Evolutionary conservation across 2,113 vertebrate species (phyloP), one percentile per base, ranked within the genome.

Genomic region (Odontesthes bonariensis): DNA sequence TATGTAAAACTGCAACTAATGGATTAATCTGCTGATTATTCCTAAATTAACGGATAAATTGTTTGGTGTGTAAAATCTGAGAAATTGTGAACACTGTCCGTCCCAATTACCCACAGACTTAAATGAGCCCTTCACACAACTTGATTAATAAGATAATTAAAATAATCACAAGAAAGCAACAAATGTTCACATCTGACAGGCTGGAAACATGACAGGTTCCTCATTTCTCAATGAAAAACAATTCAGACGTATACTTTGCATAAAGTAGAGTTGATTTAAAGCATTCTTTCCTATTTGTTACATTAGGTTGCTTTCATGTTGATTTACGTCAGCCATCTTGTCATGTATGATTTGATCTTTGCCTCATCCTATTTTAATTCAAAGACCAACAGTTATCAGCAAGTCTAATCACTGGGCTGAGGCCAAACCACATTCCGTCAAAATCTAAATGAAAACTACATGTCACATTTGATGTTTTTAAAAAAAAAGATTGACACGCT

Each of bases 31-130:
- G 49, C 31, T 52, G 35, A 42, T 62, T 54, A 54, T 42, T 53
- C 53, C 58, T 62, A 49, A 72, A 62, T 61, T 72, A 62, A 32
- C 33, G 53, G 46, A 60, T 60, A 31, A 62, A 72, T 54, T 61
- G 49, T 72, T 61, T 72, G 40, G 69, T 53, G 53, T 61, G 40
- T 22, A 16, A 32, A 44, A 62, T 46, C 44, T 62, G 11, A 23
- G 20, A 52, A 51, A 44, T 53, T 1, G 1, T 32, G 44, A 64
- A 17, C 12, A 64, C 31, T 62, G 69, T 38, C 69, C 69, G 31
- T 72, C 49, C 42, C 35, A 62, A 54, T 54, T 62, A 62, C 8
- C 22, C 16, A 27, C 32, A 19, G 32, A 58, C 47, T 19, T 38
- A 53, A 72, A 22, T 16, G 47, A 72, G 22, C 32, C 58, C 35